Percentiles rank a stretch among this genome's conserved stretches.
Conservation (phyloP, 2,113 vertebrate genomes). For the Corythaeola cristata region DNA sequence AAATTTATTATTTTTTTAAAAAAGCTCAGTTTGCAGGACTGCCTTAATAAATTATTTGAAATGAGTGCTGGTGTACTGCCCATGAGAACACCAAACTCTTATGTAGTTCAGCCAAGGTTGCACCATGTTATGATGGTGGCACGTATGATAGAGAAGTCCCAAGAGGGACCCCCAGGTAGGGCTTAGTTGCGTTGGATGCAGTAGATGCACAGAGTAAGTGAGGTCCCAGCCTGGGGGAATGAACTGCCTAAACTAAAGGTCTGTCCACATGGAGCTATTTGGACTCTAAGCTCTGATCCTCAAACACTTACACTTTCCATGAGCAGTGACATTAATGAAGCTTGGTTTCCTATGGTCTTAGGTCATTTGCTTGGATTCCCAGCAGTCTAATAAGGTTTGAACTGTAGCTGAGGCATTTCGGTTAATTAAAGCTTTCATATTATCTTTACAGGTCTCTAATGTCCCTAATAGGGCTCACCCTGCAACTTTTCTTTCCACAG, state of each 20-base stretch:
- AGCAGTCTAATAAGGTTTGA: constrained; percentile 20
- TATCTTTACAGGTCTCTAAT: constrained; percentile 55
- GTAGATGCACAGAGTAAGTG: neutral
- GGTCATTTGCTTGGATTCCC: constrained; percentile 47
- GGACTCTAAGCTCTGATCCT: neutral
- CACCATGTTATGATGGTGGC: neutral
- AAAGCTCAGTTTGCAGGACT: neutral
- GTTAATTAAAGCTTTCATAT: constrained; percentile 11
- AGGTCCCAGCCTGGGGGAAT: neutral
- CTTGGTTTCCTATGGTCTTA: constrained; percentile 45
- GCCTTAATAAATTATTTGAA: neutral
- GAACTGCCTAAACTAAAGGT: neutral
- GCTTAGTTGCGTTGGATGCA: neutral
- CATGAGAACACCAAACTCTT: neutral
- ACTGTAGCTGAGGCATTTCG: constrained; percentile 25
- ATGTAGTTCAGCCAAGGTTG: neutral
- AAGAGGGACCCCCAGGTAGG: neutral
- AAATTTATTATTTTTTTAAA: neutral
- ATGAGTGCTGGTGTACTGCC: neutral
- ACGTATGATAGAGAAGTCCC: neutral
- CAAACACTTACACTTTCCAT: neutral
- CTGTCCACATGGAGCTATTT: neutral
- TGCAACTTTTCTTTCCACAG: neutral
- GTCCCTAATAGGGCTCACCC: constrained; percentile 24
- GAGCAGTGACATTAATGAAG: neutral